Evolutionary conservation across 2,888 invertebrate genomes (phyloP).

Genomic region (Graphium colonna): DNA sequence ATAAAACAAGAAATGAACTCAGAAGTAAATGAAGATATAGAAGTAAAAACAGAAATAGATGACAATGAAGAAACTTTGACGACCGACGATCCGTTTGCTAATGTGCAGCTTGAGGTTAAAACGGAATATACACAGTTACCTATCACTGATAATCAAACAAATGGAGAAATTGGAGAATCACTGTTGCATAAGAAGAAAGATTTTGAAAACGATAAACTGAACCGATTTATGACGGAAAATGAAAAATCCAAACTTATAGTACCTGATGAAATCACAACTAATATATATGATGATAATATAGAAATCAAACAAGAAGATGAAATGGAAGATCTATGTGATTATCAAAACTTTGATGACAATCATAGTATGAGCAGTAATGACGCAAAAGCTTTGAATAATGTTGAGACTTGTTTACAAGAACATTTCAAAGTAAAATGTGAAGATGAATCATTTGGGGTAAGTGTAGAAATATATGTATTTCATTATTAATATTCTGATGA

Average conservation of each 20-base stretch:
- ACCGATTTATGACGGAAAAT: background rate
- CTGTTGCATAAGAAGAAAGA: slow-evolving; percentile 2
- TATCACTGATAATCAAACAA: background rate
- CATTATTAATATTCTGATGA: too few relatives aligned
- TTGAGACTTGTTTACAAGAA: slow-evolving; percentile 62
- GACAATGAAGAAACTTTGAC: slow-evolving; percentile 23
- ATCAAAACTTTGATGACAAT: slow-evolving; percentile 51
- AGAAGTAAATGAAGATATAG: slow-evolving; percentile 31
- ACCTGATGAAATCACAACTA: slow-evolving; percentile 5
- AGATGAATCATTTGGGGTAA: slow-evolving; percentile 40
- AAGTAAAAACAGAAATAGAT: slow-evolving; percentile 27
- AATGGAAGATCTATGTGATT: slow-evolving; percentile 45
- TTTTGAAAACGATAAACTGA: background rate
- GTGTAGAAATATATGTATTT: slow-evolving; percentile 7
- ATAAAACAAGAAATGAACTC: slow-evolving; percentile 34
- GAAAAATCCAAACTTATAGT: background rate
- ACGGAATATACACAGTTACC: slow-evolving; percentile 30
- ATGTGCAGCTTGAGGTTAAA: slow-evolving; percentile 45
- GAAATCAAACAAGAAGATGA: slow-evolving; percentile 45
- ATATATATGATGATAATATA: slow-evolving; percentile 24
- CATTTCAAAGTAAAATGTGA: slow-evolving; percentile 50
- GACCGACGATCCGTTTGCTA: slow-evolving; percentile 37
- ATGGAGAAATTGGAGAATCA: slow-evolving; percentile 4
- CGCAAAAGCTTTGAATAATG: slow-evolving; percentile 54
- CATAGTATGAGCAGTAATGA: slow-evolving; percentile 62